Conservation (phyloP, 1,140 invertebrate species). For the Riptortus pedestris region DNA sequence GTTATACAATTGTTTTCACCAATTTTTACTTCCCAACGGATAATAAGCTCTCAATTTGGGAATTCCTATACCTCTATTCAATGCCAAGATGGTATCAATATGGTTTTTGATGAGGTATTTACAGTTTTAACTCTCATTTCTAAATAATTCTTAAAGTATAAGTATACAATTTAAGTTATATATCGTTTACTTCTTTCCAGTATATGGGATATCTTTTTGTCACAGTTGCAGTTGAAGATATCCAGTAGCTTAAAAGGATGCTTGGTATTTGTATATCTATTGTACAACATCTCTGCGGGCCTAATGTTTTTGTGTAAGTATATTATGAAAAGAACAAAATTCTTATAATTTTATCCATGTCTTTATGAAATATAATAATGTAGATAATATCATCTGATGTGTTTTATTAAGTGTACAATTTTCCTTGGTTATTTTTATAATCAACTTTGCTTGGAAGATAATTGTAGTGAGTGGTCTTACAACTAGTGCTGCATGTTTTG, state of each 20-base stretch:
- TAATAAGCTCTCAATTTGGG: conserved; percentile 76
- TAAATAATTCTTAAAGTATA: neutral
- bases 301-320: conserved; percentile 53
- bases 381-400: too few species aligned
- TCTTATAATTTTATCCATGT: too few species aligned
- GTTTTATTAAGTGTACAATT: too few species aligned
- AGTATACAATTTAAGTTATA: neutral
- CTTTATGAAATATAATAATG: too few species aligned
- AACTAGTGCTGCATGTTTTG: too few species aligned
- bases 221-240: conserved; percentile 45
- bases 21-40: conserved; percentile 69
- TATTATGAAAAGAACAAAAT: too few species aligned
- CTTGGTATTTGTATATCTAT: conserved; percentile 51
- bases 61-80: conserved; percentile 74
- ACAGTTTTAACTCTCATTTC: neutral
- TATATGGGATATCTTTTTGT: conserved; percentile 61
- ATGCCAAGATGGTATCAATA: conserved; percentile 66
- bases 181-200: too few species aligned
- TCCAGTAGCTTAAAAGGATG: conserved; percentile 47
- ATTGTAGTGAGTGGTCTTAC: too few species aligned
- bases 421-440: too few species aligned
- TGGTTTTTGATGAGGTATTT: conserved; percentile 69
- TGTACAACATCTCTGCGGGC: conserved; percentile 52
- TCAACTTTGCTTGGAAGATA: too few species aligned
- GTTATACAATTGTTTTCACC: conserved; percentile 76